These are phyloP conservation scores for Benthochromis sp. DNA, from an alignment of 2,113 vertebrate genomes.

Conservation along the genomic window DNA sequence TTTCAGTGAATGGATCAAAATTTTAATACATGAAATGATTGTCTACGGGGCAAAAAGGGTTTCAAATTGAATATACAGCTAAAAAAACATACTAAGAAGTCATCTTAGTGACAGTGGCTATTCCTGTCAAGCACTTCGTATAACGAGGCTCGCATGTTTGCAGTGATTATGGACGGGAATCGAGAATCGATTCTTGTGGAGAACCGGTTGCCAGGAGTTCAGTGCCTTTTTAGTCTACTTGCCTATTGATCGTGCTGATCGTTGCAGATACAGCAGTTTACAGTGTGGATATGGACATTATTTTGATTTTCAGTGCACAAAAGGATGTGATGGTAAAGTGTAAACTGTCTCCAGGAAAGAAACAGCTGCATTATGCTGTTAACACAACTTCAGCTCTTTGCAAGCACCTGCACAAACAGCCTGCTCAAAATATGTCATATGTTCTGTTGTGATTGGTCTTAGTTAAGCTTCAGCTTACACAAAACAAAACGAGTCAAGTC, in stretches of 20 bases:
- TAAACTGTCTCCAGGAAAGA: neutral
- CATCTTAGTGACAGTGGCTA: neutral
- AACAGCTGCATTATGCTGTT: neutral
- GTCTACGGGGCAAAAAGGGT: neutral
- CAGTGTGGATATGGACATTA: neutral
- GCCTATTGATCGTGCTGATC: neutral
- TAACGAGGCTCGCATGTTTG: neutral
- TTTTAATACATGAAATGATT: neutral
- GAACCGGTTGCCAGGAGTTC: neutral
- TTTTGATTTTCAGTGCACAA: accelerated
- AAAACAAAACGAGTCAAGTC: neutral
- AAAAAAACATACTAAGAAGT: neutral
- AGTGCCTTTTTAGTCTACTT: neutral
- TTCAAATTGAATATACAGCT: neutral
- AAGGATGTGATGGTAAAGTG: neutral
- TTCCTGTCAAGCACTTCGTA: neutral
- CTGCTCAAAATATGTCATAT: neutral
- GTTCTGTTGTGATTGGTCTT: neutral
- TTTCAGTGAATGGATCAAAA: neutral
- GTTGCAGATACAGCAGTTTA: neutral
- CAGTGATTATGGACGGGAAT: neutral
- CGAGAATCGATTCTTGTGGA: neutral
- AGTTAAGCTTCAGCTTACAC: neutral
- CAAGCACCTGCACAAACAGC: neutral
- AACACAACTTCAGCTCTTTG: neutral